Evolutionary conservation across 1,140 invertebrate genomes (phyloP).

Genomic region (Penaeus indicus): DNA sequence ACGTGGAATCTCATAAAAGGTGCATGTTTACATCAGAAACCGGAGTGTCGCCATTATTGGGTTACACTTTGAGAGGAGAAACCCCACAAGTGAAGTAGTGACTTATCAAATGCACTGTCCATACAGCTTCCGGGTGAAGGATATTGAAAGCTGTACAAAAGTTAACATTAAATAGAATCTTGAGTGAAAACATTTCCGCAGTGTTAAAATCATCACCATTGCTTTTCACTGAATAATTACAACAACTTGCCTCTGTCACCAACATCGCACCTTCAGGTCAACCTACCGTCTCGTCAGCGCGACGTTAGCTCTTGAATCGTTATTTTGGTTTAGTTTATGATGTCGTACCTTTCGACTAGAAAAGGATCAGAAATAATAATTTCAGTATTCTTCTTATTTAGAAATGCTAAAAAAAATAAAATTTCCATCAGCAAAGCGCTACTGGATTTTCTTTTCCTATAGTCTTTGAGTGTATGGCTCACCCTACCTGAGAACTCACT

Average conservation of each 20-base stretch:
- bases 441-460: conserved; percentile 23
- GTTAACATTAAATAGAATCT: too few species aligned
- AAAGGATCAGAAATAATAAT: conserved; percentile 44
- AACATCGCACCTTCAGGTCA: conserved; percentile 55
- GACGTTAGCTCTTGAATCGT: conserved; percentile 38
- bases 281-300: conserved; percentile 35
- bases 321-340: conserved; percentile 48
- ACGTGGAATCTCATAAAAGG: conserved; percentile 18
- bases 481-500: background rate
- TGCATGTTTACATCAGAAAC: conserved; percentile 28
- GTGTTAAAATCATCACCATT: background rate
- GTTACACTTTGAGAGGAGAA: conserved; percentile 20
- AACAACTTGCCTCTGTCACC: conserved; percentile 16
- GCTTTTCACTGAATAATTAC: background rate
- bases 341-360: conserved; percentile 32
- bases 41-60: conserved; percentile 39
- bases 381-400: conserved; percentile 55
- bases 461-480: too few species aligned
- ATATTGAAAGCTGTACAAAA: too few species aligned
- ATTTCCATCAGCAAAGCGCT: conserved; percentile 53
- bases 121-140: background rate
- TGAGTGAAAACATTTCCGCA: background rate
- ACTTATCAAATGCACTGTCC: background rate
- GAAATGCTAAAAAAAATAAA: conserved; percentile 58
- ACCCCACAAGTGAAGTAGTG: too few species aligned